Evolutionary conservation across 1,140 invertebrate species (phyloP), one percentile per base, ranked within the genome.

Genomic region (Plectrocnemia conspersa): DNA sequence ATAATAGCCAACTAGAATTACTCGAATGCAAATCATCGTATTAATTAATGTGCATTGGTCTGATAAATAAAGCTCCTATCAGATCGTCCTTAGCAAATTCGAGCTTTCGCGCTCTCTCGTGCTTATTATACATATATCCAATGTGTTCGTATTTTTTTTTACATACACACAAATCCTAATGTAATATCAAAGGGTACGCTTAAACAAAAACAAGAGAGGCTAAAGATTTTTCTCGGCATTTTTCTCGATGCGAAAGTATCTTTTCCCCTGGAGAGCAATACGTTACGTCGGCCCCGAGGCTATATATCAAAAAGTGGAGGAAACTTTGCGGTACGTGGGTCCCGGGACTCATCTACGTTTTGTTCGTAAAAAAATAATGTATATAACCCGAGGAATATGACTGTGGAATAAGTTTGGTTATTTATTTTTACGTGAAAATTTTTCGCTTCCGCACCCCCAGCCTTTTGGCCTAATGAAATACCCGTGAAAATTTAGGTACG

Each of bases 381-480:
- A 52, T 42, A 23, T 27, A 27, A 27, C n/a, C 40, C 21, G 40
- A 7, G 19, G 16, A 21, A 19, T 45, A 24, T 11, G 16, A 45
- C 21, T 22, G 27, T 45, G 42, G 27, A 54, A 40, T 36, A 29
- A 29, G 16, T 23, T 36, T 19, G 46, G 46, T 49, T 56, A 56
- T 56, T 56, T 56, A 56, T 56, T 56, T 56, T 56, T 42, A 42
- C 45, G 45, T 48, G 35, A 45, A 56, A 56, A 56, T 56, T 56
- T 56, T 56, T 56, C 54, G 54, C 54, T 56, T 56, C 54, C 54
- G 35, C 54, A 48, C 54, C 36, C 13, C 25, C 27, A 32, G 47
- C 25, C 35, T 25, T 33, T 38, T 13, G 15, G 21, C 40, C 24
- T 56, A 56, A 56, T 56, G 54, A 56, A 56, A 48, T 56, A 48